A percentile compares a stretch with the other conserved stretches of the same genome.
Conservation (phyloP, 2,888 invertebrate species). For the Mesopsocus fuscifrons region DNA sequence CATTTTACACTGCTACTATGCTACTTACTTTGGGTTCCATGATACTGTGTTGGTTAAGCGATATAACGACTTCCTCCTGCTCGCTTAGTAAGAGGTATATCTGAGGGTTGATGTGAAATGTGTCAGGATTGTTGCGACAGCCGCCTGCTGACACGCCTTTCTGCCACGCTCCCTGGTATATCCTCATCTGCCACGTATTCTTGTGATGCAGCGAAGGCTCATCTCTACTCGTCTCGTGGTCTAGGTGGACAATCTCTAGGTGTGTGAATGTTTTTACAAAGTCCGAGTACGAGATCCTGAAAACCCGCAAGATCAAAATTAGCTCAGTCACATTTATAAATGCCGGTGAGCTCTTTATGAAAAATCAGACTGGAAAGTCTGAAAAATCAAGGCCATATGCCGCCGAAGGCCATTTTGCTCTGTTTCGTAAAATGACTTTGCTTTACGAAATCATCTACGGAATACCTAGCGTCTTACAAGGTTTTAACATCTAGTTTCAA, state of each 20-base stretch:
- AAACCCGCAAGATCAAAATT: slow-evolving; percentile 15
- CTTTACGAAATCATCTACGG: too few species aligned
- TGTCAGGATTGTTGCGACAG: slow-evolving; percentile 73
- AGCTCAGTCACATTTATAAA: neutral
- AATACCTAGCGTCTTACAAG: too few species aligned
- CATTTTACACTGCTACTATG: too few species aligned
- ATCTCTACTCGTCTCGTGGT: slow-evolving; percentile 68
- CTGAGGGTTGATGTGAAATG: slow-evolving; percentile 86
- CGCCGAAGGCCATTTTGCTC: too few species aligned
- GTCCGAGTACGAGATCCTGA: slow-evolving; percentile 62
- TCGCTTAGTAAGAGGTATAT: slow-evolving; percentile 60
- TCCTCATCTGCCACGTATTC: slow-evolving; percentile 71
- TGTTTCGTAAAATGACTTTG: too few species aligned
- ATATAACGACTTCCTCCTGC: slow-evolving; percentile 64
- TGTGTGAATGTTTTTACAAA: slow-evolving; percentile 65
- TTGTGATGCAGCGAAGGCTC: slow-evolving; percentile 61
- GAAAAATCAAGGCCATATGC: neutral
- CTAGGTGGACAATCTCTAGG: slow-evolving; percentile 69
- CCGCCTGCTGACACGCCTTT: slow-evolving; percentile 78
- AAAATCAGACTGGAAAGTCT: neutral
- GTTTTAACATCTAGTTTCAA: too few species aligned
- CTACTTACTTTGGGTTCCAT: slow-evolving; percentile 77
- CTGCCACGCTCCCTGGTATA: slow-evolving; percentile 74
- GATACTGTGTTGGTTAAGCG: slow-evolving; percentile 73
- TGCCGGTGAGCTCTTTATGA: too few species aligned